These are phyloP conservation scores for Microcaecilia unicolor DNA, from an alignment of 2,797 vertebrate species.

Conservation along the genomic window DNA sequence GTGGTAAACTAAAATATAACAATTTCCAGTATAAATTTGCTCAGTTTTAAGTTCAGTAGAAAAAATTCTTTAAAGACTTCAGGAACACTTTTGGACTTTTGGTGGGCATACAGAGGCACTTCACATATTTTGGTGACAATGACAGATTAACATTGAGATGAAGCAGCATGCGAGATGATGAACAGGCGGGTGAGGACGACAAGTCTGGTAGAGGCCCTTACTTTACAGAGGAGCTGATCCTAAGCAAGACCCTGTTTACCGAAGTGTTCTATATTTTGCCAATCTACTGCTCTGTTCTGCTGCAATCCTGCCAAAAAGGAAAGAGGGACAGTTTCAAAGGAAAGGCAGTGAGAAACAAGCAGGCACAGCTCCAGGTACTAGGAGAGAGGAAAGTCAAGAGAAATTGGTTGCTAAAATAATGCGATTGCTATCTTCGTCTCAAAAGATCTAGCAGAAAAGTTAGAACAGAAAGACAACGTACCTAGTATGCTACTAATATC, in stretches of 20 bases:
- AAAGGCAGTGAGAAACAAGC: constrained; percentile 44
- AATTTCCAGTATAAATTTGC: too few species aligned
- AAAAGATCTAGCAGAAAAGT: too few species aligned
- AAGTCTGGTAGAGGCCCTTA: constrained; percentile 67
- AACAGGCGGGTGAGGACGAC: constrained; percentile 26
- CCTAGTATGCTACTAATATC: too few species aligned
- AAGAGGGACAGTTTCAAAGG: constrained; percentile 54
- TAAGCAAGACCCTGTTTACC: constrained; percentile 73
- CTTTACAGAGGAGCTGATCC: constrained; percentile 72
- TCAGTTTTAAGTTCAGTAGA: too few species aligned
- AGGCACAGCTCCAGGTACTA: constrained; percentile 25
- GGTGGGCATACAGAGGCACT: too few species aligned
- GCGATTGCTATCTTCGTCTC: too few species aligned
- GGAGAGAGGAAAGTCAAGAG: constrained; percentile 18
- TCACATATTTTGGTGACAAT: too few species aligned
- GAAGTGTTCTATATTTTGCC: constrained; percentile 99
- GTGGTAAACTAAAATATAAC: too few species aligned
- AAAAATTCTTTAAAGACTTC: too few species aligned
- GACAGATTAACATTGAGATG: too few species aligned
- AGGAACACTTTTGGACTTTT: too few species aligned
- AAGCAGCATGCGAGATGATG: constrained; percentile 39
- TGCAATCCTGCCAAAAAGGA: constrained; percentile 89
- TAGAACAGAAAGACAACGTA: too few species aligned
- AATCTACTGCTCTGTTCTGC: constrained; percentile 99
- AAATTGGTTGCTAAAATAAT: constrained; percentile 31